Evolutionary conservation across 1,140 invertebrate genomes (phyloP).

Genomic region (Aphelinus atriplicis): DNA sequence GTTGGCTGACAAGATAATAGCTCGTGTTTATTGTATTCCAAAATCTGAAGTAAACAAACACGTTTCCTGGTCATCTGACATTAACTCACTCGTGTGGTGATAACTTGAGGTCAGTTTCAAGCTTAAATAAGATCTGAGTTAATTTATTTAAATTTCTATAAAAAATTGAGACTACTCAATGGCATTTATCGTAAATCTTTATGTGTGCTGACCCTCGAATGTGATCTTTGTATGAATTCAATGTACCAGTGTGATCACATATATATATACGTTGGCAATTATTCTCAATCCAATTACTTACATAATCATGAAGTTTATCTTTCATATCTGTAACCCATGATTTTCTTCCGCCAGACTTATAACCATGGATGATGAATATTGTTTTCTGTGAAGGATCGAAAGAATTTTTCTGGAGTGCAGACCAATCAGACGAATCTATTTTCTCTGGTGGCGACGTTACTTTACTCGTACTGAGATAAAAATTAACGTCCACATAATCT

Average conservation of each 20-base stretch:
- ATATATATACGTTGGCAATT: not conserved
- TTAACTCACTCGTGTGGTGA: too few relatives aligned
- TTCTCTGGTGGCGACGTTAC: not conserved
- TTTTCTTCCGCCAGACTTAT: conserved; percentile 21
- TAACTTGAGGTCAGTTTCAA: too few relatives aligned
- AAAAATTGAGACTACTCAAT: too few relatives aligned
- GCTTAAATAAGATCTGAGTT: too few relatives aligned
- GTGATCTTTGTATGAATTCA: too few relatives aligned
- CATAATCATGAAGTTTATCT: conserved; percentile 21
- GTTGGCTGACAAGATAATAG: too few relatives aligned
- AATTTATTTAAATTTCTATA: too few relatives aligned
- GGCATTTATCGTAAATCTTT: too few relatives aligned
- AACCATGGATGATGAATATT: conserved; percentile 30
- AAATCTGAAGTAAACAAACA: too few relatives aligned
- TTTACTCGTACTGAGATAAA: conserved; percentile 11
- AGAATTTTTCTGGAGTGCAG: not conserved
- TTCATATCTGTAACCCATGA: conserved; percentile 27
- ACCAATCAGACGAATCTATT: conserved; percentile 9
- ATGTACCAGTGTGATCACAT: not conserved
- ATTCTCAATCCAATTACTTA: conserved; percentile 1
- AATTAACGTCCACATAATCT: not conserved
- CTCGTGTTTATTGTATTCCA: too few relatives aligned
- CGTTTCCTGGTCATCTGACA: too few relatives aligned
- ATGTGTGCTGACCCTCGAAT: too few relatives aligned
- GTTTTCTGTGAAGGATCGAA: conserved; percentile 26